Conservation (phyloP, 2,888 invertebrate species). For the Belgica antarctica region DNA sequence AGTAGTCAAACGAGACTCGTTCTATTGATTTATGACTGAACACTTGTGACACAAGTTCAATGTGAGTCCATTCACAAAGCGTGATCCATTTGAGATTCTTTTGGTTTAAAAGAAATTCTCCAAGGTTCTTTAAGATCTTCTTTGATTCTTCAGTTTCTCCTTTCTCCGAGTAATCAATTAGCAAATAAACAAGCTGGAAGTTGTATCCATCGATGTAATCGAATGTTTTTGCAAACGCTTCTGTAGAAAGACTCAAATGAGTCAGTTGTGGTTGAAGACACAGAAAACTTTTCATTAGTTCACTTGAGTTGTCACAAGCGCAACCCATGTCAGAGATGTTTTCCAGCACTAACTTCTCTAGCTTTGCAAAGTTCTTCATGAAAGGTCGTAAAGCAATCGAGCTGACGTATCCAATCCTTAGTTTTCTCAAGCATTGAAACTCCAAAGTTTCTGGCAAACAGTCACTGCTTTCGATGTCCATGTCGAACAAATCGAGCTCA, state of each 20-base stretch:
- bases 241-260: constrained; percentile 7
- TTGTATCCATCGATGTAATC: too few relatives aligned
- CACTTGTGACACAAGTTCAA: neutral
- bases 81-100: neutral
- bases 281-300: neutral
- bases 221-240: neutral
- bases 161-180: too few relatives aligned
- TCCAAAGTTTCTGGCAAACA: neutral
- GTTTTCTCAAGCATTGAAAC: neutral
- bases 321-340: neutral
- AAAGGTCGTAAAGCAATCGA: neutral
- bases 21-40: neutral
- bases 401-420: neutral
- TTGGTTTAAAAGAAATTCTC: neutral
- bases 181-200: too few relatives aligned
- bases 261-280: neutral
- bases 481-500: constrained; percentile 26
- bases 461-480: neutral
- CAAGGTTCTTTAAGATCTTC: neutral
- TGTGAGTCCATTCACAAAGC: constrained; percentile 3
- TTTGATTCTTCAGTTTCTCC: neutral
- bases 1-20: constrained; percentile 19
- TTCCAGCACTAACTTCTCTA: neutral
- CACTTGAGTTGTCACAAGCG: neutral
- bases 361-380: neutral